These are phyloP conservation scores for Ferrisia virgata DNA, from an alignment of 2,888 invertebrate species.

Conservation along the genomic window DNA sequence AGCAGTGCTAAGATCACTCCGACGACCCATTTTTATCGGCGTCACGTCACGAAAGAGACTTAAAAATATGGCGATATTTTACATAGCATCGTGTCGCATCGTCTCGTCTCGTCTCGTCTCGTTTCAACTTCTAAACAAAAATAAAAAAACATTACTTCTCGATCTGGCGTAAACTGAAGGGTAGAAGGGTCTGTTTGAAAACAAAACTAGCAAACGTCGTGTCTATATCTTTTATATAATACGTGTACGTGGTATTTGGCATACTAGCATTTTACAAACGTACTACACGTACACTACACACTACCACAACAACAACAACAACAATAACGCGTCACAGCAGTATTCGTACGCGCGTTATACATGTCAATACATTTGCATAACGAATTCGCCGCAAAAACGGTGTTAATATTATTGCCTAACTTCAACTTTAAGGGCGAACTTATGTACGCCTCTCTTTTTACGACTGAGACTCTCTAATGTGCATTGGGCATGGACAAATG, in stretches of 20 bases:
- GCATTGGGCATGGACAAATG: too few relatives aligned
- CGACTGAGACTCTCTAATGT: too few relatives aligned
- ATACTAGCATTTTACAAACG: too few relatives aligned
- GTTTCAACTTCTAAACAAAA: background rate
- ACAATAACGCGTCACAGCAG: background rate
- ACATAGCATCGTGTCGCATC: background rate
- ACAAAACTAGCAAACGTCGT: background rate
- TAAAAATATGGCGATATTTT: background rate
- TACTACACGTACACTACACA: too few relatives aligned
- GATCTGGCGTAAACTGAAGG: background rate
- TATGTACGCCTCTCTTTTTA: too few relatives aligned
- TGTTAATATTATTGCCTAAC: constrained; percentile 9
- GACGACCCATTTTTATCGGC: background rate
- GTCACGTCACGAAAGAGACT: background rate
- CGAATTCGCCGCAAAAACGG: background rate
- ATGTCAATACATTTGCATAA: background rate
- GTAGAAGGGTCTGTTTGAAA: background rate
- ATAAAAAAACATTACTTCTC: too few relatives aligned
- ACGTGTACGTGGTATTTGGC: too few relatives aligned
- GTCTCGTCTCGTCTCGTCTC: background rate
- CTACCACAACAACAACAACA: too few relatives aligned
- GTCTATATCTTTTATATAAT: too few relatives aligned
- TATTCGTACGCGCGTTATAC: background rate
- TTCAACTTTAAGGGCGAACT: too few relatives aligned
- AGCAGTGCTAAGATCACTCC: background rate